A percentile compares a stretch with the other conserved stretches of the same genome.
Evolutionary conservation across 2,113 vertebrate genomes (phyloP).

Genomic region (Felis chaus): DNA sequence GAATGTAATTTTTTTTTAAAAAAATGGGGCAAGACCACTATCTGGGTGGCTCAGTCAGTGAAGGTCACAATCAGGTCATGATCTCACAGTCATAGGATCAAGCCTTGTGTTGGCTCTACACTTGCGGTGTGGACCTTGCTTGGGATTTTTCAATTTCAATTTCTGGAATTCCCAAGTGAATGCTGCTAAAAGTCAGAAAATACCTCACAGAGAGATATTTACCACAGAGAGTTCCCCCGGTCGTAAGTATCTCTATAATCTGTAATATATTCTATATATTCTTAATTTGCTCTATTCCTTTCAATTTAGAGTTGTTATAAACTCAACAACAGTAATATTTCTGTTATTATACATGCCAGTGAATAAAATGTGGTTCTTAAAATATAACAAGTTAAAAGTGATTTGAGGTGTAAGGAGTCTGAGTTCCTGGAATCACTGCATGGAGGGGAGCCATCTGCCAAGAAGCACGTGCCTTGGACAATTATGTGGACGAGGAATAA

Average conservation of each 20-base stretch:
- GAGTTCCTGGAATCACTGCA: not conserved
- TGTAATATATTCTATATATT: not conserved
- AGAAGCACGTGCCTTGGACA: not conserved
- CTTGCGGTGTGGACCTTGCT: too few species aligned
- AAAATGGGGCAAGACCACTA: not conserved
- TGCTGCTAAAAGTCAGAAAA: not conserved
- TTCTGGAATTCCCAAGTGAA: not conserved
- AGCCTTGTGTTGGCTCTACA: too few species aligned
- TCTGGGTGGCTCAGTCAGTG: too few species aligned
- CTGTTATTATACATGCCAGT: not conserved
- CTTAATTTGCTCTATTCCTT: not conserved
- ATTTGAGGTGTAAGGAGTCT: not conserved
- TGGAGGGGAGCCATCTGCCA: not conserved
- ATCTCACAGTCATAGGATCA: too few species aligned
- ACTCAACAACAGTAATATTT: not conserved
- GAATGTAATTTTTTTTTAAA: not conserved
- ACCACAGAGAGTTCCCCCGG: not conserved
- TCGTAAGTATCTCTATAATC: not conserved
- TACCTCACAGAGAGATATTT: not conserved
- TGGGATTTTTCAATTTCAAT: not conserved
- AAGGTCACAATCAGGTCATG: too few species aligned
- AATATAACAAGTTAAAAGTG: not conserved
- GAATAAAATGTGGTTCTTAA: not conserved
- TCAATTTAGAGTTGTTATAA: not conserved
- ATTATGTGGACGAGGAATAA: not conserved